These are phyloP conservation scores for Bedellia somnulentella DNA, from an alignment of 2,888 invertebrate genomes.

Conservation along the genomic window DNA sequence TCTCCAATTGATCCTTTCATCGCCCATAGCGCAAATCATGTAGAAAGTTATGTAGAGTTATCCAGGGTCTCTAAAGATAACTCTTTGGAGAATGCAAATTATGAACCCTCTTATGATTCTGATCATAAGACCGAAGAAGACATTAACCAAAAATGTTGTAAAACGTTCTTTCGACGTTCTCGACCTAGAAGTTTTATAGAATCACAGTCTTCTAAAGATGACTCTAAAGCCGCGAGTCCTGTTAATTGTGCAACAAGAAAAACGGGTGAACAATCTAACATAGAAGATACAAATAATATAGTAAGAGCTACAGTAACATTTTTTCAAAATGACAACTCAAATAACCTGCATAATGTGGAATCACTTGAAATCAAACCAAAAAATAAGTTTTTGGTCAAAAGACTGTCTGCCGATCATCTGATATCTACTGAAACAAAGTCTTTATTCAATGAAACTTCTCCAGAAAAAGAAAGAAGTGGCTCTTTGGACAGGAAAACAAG, in stretches of 20 bases:
- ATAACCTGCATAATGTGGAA: no score
- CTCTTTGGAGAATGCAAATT: neutral
- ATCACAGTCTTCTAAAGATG: constrained; percentile 27
- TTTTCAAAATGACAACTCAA: constrained; percentile 46
- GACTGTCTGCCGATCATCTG: constrained; percentile 51
- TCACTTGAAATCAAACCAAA: constrained; percentile 52
- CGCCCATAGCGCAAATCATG: constrained; percentile 26
- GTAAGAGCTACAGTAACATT: constrained; percentile 36
- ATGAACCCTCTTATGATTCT: no score
- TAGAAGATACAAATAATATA: constrained; percentile 27
- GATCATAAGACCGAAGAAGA: constrained; percentile 30
- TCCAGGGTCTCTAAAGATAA: neutral
- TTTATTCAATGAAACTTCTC: constrained; percentile 42
- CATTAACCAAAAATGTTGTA: constrained; percentile 38
- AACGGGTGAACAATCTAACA: neutral
- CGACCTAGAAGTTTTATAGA: constrained; percentile 46
- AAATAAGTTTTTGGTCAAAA: constrained; percentile 47
- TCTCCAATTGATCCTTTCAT: constrained; percentile 51
- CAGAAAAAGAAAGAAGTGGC: constrained; percentile 50
- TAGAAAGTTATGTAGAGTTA: neutral
- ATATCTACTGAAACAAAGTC: constrained; percentile 43
- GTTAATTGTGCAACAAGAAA: constrained; percentile 34
- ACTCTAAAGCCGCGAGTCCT: constrained; percentile 38
- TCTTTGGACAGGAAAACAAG: constrained; percentile 48
- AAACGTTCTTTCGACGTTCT: constrained; percentile 43